Conservation (phyloP, 2,888 invertebrate genomes). For the Rambutsinella grinnellia region DNA sequence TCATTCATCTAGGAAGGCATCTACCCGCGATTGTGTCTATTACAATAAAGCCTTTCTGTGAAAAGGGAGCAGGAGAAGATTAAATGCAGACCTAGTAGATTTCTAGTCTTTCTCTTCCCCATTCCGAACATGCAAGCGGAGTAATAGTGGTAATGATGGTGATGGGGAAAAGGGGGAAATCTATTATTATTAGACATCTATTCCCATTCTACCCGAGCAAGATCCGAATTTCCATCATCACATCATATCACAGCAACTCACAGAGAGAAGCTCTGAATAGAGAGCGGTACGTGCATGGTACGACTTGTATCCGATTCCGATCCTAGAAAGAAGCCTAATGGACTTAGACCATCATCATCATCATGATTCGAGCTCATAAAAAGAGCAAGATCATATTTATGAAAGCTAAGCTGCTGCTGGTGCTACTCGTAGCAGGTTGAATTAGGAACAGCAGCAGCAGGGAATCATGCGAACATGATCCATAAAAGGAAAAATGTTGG, state of each 20-base stretch:
- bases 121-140: not conserved
- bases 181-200: conserved; percentile 13
- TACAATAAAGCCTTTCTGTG: not conserved
- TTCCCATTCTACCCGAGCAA: not conserved
- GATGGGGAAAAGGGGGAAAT: no score
- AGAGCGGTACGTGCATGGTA: no score
- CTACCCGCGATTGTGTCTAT: conserved; percentile 1
- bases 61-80: not conserved
- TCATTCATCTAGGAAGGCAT: no score
- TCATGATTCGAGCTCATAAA: conserved; percentile 30
- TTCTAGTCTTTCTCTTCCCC: not conserved
- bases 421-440: conserved; percentile 38
- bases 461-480: conserved; percentile 32
- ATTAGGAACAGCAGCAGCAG: no score
- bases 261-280: conserved; percentile 4
- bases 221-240: conserved; percentile 40
- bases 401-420: not conserved
- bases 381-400: conserved; percentile 33
- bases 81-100: not conserved
- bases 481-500: conserved; percentile 11
- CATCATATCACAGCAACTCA: conserved; percentile 10
- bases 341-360: conserved; percentile 35
- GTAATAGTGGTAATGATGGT: not conserved
- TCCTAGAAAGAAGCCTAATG: conserved; percentile 30
- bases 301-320: conserved; percentile 35